These are phyloP conservation scores for Bactericera cockerelli DNA, from an alignment of 1,140 invertebrate genomes.

Conservation along the genomic window DNA sequence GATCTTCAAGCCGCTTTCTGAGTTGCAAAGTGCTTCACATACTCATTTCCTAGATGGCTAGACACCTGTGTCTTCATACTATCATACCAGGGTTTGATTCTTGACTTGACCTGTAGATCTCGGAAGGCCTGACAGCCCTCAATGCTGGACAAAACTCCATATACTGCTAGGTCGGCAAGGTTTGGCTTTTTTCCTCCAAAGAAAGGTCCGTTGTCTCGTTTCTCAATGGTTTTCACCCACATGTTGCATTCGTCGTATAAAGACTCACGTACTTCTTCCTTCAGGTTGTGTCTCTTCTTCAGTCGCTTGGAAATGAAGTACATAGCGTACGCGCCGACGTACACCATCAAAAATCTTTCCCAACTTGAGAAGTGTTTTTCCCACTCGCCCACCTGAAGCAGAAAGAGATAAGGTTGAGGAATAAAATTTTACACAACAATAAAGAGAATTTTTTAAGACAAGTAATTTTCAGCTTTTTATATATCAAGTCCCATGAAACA, in stretches of 20 bases:
- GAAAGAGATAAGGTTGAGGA: conserved; percentile 12
- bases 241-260: conserved; percentile 75
- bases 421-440: too few species aligned
- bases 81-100: conserved; percentile 42
- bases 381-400: conserved; percentile 70
- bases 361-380: conserved; percentile 68
- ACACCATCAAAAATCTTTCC: conserved; percentile 78
- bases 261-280: conserved; percentile 74
- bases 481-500: too few species aligned
- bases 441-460: too few species aligned
- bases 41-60: conserved; percentile 29
- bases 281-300: conserved; percentile 71
- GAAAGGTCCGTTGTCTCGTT: conserved; percentile 49
- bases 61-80: conserved; percentile 35
- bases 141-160: conserved; percentile 84
- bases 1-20: too few species aligned
- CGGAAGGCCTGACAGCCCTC: conserved; percentile 86
- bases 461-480: too few species aligned
- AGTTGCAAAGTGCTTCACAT: conserved; percentile 15
- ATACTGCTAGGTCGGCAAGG: conserved; percentile 85
- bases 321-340: conserved; percentile 87
- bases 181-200: conserved; percentile 76
- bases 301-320: conserved; percentile 78
- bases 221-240: conserved; percentile 58
- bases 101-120: conserved; percentile 59